Base-by-base conservation (phyloP, 2,113 vertebrate genomes). In the Pomatorhinus ruficollis region DNA sequence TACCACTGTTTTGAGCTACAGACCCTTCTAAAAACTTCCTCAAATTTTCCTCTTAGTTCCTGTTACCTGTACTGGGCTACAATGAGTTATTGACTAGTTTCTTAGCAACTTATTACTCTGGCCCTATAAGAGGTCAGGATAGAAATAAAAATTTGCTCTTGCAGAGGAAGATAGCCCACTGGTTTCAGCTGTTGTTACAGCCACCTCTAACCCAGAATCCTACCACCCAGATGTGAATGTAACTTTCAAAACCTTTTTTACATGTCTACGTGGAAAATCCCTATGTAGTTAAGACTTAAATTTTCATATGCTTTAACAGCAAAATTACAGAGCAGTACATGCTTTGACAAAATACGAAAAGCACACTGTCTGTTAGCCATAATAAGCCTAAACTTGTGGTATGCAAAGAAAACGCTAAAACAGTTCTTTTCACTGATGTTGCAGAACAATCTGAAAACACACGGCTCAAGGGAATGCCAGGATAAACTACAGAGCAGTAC, bases 371-470 rank as follows among this genome's bases (percentile, higher is more conserved):
- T 53, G 20, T 63, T 60, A 50, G 12, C 37, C 4, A 15, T 9
- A 63, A 7, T 35, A 61, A 57, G 17, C n/a, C 56, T 57, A 25
- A 75, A 54, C 11, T 31, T 37, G 37, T 25, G 11, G 21, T 65
- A 61, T 24, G 37, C 42, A 77, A 90, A 72, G 31, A 72, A 56
- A 80, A 23, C 0, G 0, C 7, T 31, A 17, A 44, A n/a, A 47
- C 1, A 3, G 12, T 6, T 76, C 20, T 50, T 72, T 69, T 16
- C 30, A 54, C 23, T 0, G 0, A 13, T 37, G 18, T 2, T 8
- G 45, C 9, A 65, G 45, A 83, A 56, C 33, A 16, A 70, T 6
- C 52, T 54, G 52, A 66, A 93, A 83, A 84, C 33, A 49, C 8
- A 69, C 0, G 5, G 64, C 60, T 84, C 50, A 49, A 74, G 65